phyloP scores from a whole-genome alignment of 2,888 invertebrate genomes.

The Vanessa cardui region DNA sequence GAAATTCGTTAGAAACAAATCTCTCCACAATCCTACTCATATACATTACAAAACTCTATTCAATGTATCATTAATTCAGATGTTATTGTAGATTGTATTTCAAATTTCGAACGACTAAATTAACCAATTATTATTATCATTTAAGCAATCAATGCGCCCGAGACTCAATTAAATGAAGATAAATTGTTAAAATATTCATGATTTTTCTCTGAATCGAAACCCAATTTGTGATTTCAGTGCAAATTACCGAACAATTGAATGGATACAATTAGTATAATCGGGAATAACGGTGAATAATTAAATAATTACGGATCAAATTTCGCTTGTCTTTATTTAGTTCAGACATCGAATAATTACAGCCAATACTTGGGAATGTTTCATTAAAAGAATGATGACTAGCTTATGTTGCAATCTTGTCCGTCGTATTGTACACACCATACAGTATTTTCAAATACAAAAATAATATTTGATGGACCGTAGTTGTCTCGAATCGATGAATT shows the following conservation, averaged over 20 bases:
- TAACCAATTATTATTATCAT: slow-evolving; percentile 13
- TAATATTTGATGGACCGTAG: too few species aligned
- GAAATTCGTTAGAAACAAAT: background rate
- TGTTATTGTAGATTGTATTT: background rate
- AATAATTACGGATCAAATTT: slow-evolving; percentile 2
- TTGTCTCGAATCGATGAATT: too few species aligned
- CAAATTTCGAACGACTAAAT: background rate
- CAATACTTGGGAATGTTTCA: too few species aligned
- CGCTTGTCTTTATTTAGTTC: too few species aligned
- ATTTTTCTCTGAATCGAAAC: slow-evolving; percentile 21
- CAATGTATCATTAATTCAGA: background rate
- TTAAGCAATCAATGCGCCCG: slow-evolving; percentile 13
- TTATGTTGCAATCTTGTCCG: too few species aligned
- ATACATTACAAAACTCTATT: background rate
- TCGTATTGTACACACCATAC: too few species aligned
- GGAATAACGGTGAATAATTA: slow-evolving; percentile 2
- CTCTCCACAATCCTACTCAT: too few species aligned
- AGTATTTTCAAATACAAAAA: too few species aligned
- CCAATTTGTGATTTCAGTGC: slow-evolving; percentile 19
- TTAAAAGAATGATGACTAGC: too few species aligned
- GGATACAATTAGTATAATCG: slow-evolving; percentile 13
- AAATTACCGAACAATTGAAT: slow-evolving; percentile 20
- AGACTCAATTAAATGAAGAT: slow-evolving; percentile 13
- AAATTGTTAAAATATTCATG: slow-evolving; percentile 23
- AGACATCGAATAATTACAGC: too few species aligned